Conservation (phyloP, 1,140 invertebrate species). For the Eubasilissa regina region DNA sequence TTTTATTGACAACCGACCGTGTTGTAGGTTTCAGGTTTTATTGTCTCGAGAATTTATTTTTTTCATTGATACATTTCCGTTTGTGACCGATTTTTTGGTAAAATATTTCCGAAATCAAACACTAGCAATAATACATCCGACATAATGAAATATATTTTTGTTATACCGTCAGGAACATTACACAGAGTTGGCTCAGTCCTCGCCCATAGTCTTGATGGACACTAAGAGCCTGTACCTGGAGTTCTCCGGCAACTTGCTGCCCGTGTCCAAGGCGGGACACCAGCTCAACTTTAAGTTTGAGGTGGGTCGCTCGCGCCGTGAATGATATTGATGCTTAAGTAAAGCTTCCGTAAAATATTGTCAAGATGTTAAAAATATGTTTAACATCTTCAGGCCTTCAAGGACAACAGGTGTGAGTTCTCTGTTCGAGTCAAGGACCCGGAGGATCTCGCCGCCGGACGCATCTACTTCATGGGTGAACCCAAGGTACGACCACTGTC, state of each 20-base stretch:
- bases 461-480: constrained; percentile 96
- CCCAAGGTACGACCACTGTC: constrained; percentile 78
- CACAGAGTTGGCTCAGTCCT: constrained; percentile 84
- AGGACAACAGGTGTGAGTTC: constrained; percentile 95
- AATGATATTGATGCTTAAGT: no score
- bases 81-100: no score
- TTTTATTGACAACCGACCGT: no score
- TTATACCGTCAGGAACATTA: constrained; percentile 88
- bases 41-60: no score
- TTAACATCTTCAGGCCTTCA: constrained; percentile 86
- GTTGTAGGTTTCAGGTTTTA: no score
- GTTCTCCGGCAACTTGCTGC: constrained; percentile 96
- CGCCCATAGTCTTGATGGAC: constrained; percentile 80
- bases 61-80: no score
- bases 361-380: no score
- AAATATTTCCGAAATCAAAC: no score
- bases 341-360: no score
- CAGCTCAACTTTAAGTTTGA: constrained; percentile 79
- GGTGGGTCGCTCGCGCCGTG: constrained; percentile 61
- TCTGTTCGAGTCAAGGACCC: constrained; percentile 89
- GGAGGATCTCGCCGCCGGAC: constrained; percentile 85
- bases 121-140: no score
- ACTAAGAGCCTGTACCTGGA: constrained; percentile 92
- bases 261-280: constrained; percentile 94
- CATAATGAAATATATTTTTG: neutral